Base-by-base conservation (phyloP, 2,113 vertebrate genomes). In the Isurus oxyrinchus region DNA sequence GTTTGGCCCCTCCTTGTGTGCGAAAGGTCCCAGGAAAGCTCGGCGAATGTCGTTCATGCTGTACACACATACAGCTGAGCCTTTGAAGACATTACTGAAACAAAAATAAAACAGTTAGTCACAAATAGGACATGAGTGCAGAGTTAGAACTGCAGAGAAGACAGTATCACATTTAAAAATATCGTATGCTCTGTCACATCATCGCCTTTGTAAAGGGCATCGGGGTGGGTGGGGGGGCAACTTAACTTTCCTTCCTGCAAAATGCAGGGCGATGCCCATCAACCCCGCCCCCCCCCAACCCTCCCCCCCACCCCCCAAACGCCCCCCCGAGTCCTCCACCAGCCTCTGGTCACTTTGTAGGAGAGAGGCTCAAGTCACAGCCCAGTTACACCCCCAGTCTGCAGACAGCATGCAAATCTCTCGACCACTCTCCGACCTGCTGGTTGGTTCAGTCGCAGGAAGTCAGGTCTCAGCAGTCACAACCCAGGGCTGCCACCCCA, bases 1-100 rank as follows among this genome's bases (percentile, higher is more conserved):
- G 97, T 98, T 98, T 96, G 99, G 99, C 59, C 99, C 99, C 97
- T 99, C 99, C 97, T 99, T 99, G 98, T 99, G 99, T 0, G 99
- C 99, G 4, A 99, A 99, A 13, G 99, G 99, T 96, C 99, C 99
- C 98, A 99, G 97, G 98, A 99, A 99, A 79, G 99, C 99, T 96
- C 99, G 98, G 49, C 99, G 99, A 96, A 99, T 98, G 96, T 99
- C 99, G 0, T 98, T 99, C 99, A 99, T 99, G 97, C 98, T 99
- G 97, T 99, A 99, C 91, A 99, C 97, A 0, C 99, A 99, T 96
- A 99, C 97, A 0, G 99, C 99, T 0, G 99, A 99, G 96, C 99
- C 99, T 97, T 98, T 98, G 97, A 99, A 99, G 97, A 99, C 97
- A 81, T 98, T 98, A 96, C 99, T 99, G 98, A 97, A 97, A 97